Percentiles rank a stretch among this genome's conserved stretches.
These are phyloP conservation scores for Parnassius orleans DNA, from an alignment of 2,888 invertebrate species.

Conservation along the genomic window DNA sequence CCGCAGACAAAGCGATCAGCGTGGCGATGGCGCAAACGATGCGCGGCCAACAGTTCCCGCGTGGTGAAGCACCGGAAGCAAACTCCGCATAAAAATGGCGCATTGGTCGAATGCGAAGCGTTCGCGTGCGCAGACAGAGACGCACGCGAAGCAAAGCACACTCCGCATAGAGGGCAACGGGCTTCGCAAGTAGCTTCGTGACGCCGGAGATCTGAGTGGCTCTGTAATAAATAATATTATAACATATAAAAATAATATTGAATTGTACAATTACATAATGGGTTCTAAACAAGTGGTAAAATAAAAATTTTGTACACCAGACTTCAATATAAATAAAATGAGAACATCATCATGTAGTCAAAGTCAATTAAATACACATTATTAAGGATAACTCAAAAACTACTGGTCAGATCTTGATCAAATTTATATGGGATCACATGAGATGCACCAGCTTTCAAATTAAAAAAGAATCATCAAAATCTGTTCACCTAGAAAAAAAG, in stretches of 20 bases:
- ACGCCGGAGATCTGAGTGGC: conserved; percentile 38
- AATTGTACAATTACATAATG: too few relatives aligned
- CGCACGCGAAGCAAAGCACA: conserved; percentile 34
- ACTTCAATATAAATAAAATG: too few relatives aligned
- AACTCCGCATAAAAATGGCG: conserved; percentile 47
- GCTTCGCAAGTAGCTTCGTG: conserved; percentile 40
- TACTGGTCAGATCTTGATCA: too few relatives aligned
- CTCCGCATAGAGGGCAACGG: conserved; percentile 34
- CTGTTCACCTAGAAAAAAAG: too few relatives aligned
- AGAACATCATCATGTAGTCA: too few relatives aligned
- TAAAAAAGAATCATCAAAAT: too few relatives aligned
- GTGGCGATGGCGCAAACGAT: conserved; percentile 57
- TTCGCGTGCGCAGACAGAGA: conserved; percentile 36
- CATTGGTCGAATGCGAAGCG: conserved; percentile 11
- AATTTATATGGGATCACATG: too few relatives aligned
- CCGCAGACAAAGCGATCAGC: conserved; percentile 67
- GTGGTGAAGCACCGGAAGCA: conserved; percentile 45
- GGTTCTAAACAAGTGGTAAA: background rate
- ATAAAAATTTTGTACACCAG: too few relatives aligned
- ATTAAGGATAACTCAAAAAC: too few relatives aligned
- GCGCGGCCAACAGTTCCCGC: conserved; percentile 50
- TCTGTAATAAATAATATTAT: conserved; percentile 29
- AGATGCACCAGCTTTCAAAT: too few relatives aligned
- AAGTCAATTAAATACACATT: too few relatives aligned
- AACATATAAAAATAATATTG: too few relatives aligned